phyloP scores from a whole-genome alignment of 2,797 vertebrate genomes.

The Brachyalestes nurse region DNA sequence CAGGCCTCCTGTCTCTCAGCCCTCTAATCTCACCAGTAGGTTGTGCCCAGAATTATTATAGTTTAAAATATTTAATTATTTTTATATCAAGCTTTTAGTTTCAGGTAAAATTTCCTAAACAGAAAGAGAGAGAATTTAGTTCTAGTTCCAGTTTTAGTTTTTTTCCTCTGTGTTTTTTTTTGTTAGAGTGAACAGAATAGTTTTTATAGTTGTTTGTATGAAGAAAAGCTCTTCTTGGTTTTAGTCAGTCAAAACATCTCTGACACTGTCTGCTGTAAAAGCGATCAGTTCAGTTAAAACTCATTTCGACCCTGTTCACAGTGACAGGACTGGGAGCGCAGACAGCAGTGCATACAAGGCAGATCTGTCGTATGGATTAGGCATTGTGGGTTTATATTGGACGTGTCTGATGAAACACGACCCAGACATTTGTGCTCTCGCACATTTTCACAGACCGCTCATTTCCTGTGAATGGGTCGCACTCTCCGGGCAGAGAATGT shows the following conservation, averaged over 20 bases:
- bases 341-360: conserved; percentile 2
- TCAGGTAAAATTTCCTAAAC: too few species aligned
- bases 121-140: too few species aligned
- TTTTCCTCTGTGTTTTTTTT: too few species aligned
- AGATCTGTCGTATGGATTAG: conserved; percentile 28
- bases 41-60: background rate
- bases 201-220: background rate
- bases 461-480: conserved; percentile 21
- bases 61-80: too few species aligned
- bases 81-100: too few species aligned
- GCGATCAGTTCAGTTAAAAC: background rate
- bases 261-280: conserved; percentile 3
- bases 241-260: background rate
- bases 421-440: conserved; percentile 2
- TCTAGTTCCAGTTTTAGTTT: too few species aligned
- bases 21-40: background rate
- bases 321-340: conserved; percentile 11
- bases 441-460: conserved; percentile 25
- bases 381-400: background rate
- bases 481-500: conserved; percentile 17
- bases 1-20: background rate
- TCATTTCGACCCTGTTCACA: conserved; percentile 8
- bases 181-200: too few species aligned
- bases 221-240: background rate
- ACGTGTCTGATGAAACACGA: conserved; percentile 4